phyloP scores from a whole-genome alignment of 2,888 invertebrate genomes.

The Agrypnus murinus region DNA sequence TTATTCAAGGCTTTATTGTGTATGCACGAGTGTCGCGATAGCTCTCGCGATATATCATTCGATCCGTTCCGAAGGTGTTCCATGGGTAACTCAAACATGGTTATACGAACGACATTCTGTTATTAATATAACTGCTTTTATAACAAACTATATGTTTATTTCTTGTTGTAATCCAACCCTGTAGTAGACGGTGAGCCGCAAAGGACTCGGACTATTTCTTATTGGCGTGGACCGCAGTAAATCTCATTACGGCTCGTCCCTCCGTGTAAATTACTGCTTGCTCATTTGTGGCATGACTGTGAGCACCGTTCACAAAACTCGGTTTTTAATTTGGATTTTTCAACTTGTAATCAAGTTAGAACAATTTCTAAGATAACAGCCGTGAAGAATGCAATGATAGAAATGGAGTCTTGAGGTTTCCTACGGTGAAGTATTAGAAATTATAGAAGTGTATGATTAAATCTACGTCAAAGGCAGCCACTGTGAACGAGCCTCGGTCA shows the following conservation, averaged over 20 bases:
- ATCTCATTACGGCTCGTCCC: conserved; percentile 66
- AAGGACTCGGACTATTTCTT: conserved; percentile 63
- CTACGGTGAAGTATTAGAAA: not conserved
- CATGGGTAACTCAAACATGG: conserved; percentile 17
- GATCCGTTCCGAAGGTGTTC: conserved; percentile 19
- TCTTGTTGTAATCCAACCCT: conserved; percentile 55
- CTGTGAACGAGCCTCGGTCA: conserved; percentile 59
- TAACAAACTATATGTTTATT: conserved; percentile 45
- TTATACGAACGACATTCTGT: conserved; percentile 33
- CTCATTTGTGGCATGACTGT: conserved; percentile 64
- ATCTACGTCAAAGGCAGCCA: conserved; percentile 13
- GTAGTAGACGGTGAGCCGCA: conserved; percentile 55
- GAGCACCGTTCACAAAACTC: conserved; percentile 62
- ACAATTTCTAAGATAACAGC: not conserved
- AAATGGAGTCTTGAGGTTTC: not conserved
- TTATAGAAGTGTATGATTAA: not conserved
- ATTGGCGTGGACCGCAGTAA: conserved; percentile 65
- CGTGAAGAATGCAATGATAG: not conserved
- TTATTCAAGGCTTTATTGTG: not conserved
- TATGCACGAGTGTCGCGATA: conserved; percentile 15
- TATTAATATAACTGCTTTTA: conserved; percentile 41
- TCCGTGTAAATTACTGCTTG: conserved; percentile 65
- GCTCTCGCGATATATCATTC: conserved; percentile 14
- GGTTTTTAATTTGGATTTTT: conserved; percentile 15
- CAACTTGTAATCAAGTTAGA: too few species aligned